Evolutionary conservation across 2,888 invertebrate genomes (phyloP), one percentile per base, ranked within the genome.

Genomic region (Dasysyrphus albostriatus): DNA sequence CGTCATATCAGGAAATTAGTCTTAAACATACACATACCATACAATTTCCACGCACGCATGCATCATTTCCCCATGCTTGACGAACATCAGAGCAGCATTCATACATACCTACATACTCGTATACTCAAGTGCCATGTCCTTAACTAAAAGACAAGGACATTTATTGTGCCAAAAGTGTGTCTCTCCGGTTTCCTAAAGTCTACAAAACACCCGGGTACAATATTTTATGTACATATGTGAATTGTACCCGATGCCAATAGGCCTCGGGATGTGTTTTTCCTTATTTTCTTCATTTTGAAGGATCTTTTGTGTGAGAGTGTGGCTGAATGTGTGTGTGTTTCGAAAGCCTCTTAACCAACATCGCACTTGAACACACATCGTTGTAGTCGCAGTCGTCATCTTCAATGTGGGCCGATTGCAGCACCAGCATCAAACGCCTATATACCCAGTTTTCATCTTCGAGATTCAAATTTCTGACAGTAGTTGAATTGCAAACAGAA

Each of bases 1-100:
- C 34, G 34, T 58, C 58, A 37, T 76, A 80, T 76, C 81, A 77
- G 76, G 84, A 81, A 85, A 85, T 85, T 77, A 81, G 84, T 77
- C 69, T 19, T 54, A 14, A 37, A 29, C 29, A 49, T 44, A 34
- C 37, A 16, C 47, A n/a, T n/a, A n/a, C n/a, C n/a, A n/a, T n/a
- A 16, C 72, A 65, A 69, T 79, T 74, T 63, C 42, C 79, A 79
- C 78, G 79, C 49, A 83, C 70, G 70, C 74, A 83, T 83, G 69
- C 74, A 78, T 73, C 65, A 39, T 51, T 77, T 47, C 19, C 24
- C 1, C 9, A 5, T 10, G 2, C 54, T 54, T 14, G 14, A 42
- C 42, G 39, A 3, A 32, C 7, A 24, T 24, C 24, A 24, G 24
- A 24, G 24, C 24, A 24, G 3, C 24, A n/a, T 24, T 2, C 24